A percentile compares a stretch with the other conserved stretches of the same genome.
phyloP scores from a whole-genome alignment of 2,888 invertebrate genomes.

The Leptothorax acervorum region DNA sequence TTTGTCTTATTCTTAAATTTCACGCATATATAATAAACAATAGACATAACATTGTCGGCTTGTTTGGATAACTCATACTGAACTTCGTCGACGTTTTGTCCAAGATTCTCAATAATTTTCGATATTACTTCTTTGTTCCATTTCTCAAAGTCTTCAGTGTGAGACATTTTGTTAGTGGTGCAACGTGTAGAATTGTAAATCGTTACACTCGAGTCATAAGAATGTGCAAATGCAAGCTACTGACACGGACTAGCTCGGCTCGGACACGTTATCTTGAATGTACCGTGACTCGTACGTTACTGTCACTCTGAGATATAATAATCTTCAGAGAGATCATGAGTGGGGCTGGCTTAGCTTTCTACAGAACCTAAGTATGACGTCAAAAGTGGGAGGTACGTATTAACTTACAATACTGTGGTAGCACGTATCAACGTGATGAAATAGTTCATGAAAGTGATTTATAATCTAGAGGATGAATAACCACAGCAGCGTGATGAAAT shows the following conservation, averaged over 20 bases:
- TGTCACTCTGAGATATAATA: background rate
- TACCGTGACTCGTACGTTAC: background rate
- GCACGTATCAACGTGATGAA: background rate
- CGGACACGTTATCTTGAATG: background rate
- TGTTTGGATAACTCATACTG: constrained; percentile 66
- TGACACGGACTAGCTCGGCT: background rate
- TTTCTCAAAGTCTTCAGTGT: background rate
- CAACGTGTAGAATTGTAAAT: background rate
- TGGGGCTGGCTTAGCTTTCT: background rate
- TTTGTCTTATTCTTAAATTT: constrained; percentile 32
- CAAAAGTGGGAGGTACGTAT: background rate
- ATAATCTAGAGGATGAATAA: background rate
- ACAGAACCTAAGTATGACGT: background rate
- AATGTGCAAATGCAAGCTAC: background rate
- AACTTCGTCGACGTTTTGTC: constrained; percentile 38
- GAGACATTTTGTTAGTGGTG: background rate
- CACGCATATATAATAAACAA: constrained; percentile 69
- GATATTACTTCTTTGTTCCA: constrained; percentile 61
- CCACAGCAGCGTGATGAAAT: background rate
- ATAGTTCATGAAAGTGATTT: background rate
- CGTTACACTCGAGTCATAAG: background rate
- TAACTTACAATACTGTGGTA: background rate
- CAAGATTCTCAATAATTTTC: constrained; percentile 56
- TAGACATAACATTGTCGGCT: constrained; percentile 65
- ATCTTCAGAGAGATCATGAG: background rate